These are phyloP conservation scores for Zoroaster sp. DNA, from an alignment of 53 echinoderm and acorn worm genomes.

Conservation along the genomic window DNA sequence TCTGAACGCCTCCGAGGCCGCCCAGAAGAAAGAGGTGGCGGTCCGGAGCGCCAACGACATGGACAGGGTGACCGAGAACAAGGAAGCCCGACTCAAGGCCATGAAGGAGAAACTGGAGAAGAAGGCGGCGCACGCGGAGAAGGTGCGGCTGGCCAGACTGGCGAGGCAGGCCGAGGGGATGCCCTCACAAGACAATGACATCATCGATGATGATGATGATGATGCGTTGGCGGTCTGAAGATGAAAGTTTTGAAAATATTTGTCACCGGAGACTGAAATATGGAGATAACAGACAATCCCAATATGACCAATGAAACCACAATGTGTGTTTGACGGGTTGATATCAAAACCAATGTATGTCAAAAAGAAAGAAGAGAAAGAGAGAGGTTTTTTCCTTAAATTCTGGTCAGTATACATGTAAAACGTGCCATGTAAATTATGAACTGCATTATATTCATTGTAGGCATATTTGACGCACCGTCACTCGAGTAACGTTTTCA, in stretches of 20 bases:
- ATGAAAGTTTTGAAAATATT: not conserved
- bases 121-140: slow-evolving; percentile 83
- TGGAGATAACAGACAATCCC: not conserved
- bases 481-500: no score
- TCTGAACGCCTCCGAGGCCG: slow-evolving; percentile 65
- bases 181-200: slow-evolving; percentile 18
- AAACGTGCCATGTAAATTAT: not conserved
- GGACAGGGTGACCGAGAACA: slow-evolving; percentile 74
- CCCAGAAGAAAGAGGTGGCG: slow-evolving; percentile 67
- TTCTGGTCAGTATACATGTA: not conserved
- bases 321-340: no score
- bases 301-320: not conserved
- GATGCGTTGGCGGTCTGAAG: not conserved
- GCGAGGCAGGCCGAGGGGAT: slow-evolving; percentile 71
- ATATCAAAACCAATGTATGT: not conserved
- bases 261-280: not conserved
- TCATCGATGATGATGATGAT: not conserved
- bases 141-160: slow-evolving; percentile 77
- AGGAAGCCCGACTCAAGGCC: slow-evolving; percentile 76
- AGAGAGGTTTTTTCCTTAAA: not conserved
- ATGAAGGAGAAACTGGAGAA: slow-evolving; percentile 71
- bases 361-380: not conserved
- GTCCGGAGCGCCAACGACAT: slow-evolving; percentile 53
- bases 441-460: no score
- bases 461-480: no score